These are phyloP conservation scores for Linyphia triangularis DNA, from an alignment of 2,888 invertebrate species.

Conservation along the genomic window DNA sequence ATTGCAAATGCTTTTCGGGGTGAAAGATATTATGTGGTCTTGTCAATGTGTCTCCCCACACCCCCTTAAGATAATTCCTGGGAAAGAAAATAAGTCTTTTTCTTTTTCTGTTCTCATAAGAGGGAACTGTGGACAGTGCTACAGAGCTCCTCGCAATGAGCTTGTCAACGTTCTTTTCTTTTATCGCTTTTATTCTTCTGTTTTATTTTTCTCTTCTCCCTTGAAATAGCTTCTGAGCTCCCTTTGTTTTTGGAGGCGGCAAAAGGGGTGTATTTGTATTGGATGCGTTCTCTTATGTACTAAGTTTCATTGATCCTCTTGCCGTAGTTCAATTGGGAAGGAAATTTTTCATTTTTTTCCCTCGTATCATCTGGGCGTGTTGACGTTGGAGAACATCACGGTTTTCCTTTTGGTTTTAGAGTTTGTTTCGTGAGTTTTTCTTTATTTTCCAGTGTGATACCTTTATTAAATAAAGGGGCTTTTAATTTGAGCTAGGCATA, in stretches of 20 bases:
- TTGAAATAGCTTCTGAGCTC: slow-evolving; percentile 42
- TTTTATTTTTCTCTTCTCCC: slow-evolving; percentile 31
- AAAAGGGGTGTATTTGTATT: neutral
- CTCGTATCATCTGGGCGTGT: neutral
- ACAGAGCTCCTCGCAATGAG: slow-evolving; percentile 29
- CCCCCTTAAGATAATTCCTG: slow-evolving; percentile 16
- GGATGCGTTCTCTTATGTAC: neutral
- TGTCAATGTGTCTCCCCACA: neutral
- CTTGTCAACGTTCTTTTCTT: slow-evolving; percentile 30
- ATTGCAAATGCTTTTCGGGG: neutral
- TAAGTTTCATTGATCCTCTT: slow-evolving; percentile 14
- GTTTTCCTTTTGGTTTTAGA: neutral
- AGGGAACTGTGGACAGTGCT: neutral
- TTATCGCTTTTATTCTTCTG: slow-evolving; percentile 28
- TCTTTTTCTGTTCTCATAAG: slow-evolving; percentile 24
- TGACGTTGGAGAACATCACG: neutral
- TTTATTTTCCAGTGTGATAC: neutral
- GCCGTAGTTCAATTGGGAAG: neutral
- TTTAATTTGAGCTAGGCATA: too few species aligned
- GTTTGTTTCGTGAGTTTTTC: neutral
- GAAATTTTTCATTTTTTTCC: too few species aligned
- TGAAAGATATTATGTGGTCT: slow-evolving; percentile 3
- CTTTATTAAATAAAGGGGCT: too few species aligned
- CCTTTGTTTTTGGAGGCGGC: slow-evolving; percentile 41
- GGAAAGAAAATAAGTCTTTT: slow-evolving; percentile 16